phyloP scores from a whole-genome alignment of 2,888 invertebrate species.

The Machimus atricapillus region DNA sequence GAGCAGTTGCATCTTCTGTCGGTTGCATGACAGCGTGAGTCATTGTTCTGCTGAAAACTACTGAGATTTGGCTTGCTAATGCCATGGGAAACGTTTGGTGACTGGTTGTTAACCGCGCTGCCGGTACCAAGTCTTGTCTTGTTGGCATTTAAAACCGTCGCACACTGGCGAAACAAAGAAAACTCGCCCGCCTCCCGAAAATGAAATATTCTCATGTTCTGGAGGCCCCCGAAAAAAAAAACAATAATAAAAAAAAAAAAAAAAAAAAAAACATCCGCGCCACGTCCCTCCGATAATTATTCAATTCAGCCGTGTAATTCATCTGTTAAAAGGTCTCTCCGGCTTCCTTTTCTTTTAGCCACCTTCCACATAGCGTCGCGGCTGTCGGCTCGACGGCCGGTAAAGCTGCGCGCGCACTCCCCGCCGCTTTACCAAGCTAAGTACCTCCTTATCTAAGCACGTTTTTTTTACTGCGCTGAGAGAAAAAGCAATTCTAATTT shows the following conservation, averaged over 20 bases:
- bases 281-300: constrained; percentile 34
- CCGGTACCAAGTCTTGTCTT: background rate
- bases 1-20: background rate
- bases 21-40: background rate
- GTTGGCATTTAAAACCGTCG: background rate
- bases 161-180: background rate
- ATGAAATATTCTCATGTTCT: constrained; percentile 34
- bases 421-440: background rate
- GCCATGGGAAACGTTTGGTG: background rate
- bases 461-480: background rate
- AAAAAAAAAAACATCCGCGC: background rate
- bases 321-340: constrained; percentile 39
- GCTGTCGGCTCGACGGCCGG: background rate
- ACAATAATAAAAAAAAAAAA: background rate
- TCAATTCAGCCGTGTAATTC: constrained; percentile 41
- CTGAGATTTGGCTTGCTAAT: background rate
- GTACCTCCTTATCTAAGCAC: constrained; percentile 24
- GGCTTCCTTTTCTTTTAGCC: constrained; percentile 16
- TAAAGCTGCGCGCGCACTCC: background rate
- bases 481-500: constrained; percentile 31
- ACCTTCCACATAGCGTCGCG: background rate
- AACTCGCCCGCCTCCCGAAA: constrained; percentile 11
- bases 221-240: background rate
- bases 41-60: background rate
- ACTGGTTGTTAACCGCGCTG: background rate